Percentiles rank a stretch among this genome's conserved stretches.
Evolutionary conservation across 2,888 invertebrate genomes (phyloP).

Genomic region (Andrena chrysosceles): DNA sequence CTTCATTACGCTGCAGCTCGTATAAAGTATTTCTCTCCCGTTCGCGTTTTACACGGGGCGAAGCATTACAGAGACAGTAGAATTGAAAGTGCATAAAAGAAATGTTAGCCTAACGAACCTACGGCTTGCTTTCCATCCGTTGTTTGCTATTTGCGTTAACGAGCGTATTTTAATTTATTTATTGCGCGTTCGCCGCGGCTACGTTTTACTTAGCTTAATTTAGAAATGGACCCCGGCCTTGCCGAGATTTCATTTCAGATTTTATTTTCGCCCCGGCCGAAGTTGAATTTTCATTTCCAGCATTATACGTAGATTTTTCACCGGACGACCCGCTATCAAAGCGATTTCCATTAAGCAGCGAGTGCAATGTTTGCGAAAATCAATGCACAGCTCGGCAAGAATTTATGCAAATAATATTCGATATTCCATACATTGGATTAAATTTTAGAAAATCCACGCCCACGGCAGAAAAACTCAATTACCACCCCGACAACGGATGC

Average conservation of each 20-base stretch:
- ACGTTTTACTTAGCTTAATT: conserved; percentile 16
- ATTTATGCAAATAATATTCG: conserved; percentile 37
- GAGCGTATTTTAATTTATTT: neutral
- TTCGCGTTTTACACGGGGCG: conserved; percentile 19
- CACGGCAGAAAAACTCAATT: conserved; percentile 8
- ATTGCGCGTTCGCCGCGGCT: neutral
- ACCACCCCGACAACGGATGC: neutral
- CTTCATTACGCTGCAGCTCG: conserved; percentile 50
- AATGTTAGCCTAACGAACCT: neutral
- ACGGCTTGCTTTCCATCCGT: neutral
- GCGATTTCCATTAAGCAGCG: conserved; percentile 15
- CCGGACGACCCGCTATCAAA: conserved; percentile 19
- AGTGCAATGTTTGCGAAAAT: conserved; percentile 38
- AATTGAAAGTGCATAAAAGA: neutral
- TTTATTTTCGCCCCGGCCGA: conserved; percentile 9
- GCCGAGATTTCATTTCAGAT: conserved; percentile 17
- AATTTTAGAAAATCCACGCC: conserved; percentile 13
- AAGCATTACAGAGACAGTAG: conserved; percentile 16
- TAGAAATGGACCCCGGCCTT: conserved; percentile 23
- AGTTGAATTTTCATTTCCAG: conserved; percentile 13
- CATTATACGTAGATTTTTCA: conserved; percentile 19
- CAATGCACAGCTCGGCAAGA: conserved; percentile 8
- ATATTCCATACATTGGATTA: conserved; percentile 4
- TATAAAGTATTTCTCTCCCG: conserved; percentile 31
- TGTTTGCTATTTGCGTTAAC: neutral